Evolutionary conservation across 2,113 vertebrate genomes (phyloP).

Genomic region (Kryptolebias marmoratus): DNA sequence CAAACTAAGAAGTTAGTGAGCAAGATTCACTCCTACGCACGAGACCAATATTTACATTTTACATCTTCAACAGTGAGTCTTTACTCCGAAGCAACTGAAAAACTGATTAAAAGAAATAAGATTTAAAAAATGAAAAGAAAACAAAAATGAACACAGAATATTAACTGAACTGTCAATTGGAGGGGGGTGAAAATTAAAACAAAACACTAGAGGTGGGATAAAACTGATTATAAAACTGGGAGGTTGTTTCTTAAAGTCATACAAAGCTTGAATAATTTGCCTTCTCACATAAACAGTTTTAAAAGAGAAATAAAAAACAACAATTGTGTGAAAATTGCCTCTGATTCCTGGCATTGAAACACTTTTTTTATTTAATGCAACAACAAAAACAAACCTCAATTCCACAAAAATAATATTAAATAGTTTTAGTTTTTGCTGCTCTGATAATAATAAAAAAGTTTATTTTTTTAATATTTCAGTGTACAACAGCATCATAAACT

Average conservation of each 20-base stretch:
- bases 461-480: too few species aligned
- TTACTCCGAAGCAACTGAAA: constrained; percentile 5
- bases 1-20: constrained; percentile 52
- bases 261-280: neutral
- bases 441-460: too few species aligned
- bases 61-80: constrained; percentile 30
- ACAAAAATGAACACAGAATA: neutral
- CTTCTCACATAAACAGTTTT: too few species aligned
- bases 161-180: constrained; percentile 1
- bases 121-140: too few species aligned
- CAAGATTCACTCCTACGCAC: constrained; percentile 60
- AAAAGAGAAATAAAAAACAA: too few species aligned
- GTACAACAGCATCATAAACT: neutral
- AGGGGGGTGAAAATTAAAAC: constrained; percentile 4
- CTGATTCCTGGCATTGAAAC: too few species aligned
- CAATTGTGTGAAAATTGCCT: too few species aligned
- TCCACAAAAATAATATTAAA: neutral
- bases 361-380: neutral
- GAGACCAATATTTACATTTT: constrained; percentile 59
- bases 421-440: too few species aligned
- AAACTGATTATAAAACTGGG: neutral
- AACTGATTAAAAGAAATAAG: neutral
- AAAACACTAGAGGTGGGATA: neutral
- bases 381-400: neutral
- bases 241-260: neutral